phyloP scores from a whole-genome alignment of 2,797 vertebrate genomes.

The Amblyopsis hoosieri region DNA sequence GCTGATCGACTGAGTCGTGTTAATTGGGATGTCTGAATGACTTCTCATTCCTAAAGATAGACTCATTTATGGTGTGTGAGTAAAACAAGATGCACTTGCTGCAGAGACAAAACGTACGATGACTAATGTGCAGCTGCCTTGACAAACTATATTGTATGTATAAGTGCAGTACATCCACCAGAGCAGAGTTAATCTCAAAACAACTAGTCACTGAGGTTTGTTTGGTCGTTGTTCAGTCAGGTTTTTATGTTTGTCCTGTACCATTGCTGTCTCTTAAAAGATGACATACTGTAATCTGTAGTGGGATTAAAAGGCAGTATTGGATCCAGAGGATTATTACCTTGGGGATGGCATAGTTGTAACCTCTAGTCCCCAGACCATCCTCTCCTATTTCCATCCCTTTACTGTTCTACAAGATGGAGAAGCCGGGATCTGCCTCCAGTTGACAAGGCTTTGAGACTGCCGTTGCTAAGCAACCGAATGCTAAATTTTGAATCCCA shows the following conservation, averaged over 20 bases:
- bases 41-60: no score
- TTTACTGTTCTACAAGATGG: slow-evolving; percentile 67
- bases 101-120: no score
- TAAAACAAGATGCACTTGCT: no score
- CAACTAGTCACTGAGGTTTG: no score
- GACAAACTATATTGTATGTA: no score
- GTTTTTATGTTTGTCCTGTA: not conserved
- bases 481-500: slow-evolving; percentile 81
- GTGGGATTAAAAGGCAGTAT: slow-evolving; percentile 68
- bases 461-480: slow-evolving; percentile 80
- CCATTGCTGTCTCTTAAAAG: slow-evolving; percentile 44
- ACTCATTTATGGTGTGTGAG: no score
- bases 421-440: slow-evolving; percentile 66
- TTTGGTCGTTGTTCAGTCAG: no score
- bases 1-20: no score
- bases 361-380: slow-evolving; percentile 44
- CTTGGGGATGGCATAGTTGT: slow-evolving; percentile 58
- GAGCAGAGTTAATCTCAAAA: no score
- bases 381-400: slow-evolving; percentile 54
- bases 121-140: no score
- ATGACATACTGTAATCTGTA: slow-evolving; percentile 67
- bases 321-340: slow-evolving; percentile 65
- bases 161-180: no score
- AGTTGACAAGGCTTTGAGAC: slow-evolving; percentile 65
- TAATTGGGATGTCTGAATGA: no score